phyloP scores from a whole-genome alignment of 2,113 vertebrate genomes.

The Pterocles orientalis region DNA sequence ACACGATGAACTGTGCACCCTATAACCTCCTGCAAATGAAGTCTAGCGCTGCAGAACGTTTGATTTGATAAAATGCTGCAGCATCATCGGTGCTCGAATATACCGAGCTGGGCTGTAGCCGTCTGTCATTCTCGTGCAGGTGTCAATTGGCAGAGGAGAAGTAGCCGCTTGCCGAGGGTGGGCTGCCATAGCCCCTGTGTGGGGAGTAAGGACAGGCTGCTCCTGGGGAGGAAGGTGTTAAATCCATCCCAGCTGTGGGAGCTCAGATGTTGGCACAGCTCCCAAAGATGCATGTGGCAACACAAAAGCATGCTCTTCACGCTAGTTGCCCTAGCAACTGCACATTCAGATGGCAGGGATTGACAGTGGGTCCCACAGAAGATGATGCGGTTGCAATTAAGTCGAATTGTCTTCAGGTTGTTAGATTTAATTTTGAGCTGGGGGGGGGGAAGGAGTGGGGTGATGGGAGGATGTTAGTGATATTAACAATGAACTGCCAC shows the following conservation, averaged over 20 bases:
- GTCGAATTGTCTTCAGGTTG: constrained; percentile 2
- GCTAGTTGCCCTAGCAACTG: constrained; percentile 46
- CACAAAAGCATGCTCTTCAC: constrained; percentile 1
- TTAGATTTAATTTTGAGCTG: not conserved
- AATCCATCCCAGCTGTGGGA: not conserved
- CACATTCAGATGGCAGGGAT: not conserved
- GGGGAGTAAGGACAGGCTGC: not conserved
- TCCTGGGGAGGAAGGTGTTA: constrained; percentile 26
- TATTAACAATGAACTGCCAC: not conserved
- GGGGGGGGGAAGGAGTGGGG: not conserved
- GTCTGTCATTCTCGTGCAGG: not conserved
- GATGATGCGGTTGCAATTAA: constrained; percentile 11
- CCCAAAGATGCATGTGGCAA: constrained; percentile 11
- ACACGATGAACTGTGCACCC: not conserved
- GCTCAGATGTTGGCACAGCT: not conserved
- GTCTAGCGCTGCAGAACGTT: not conserved
- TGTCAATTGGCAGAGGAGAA: not conserved
- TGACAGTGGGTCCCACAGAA: not conserved
- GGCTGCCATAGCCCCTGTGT: rapidly evolving
- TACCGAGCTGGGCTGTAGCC: not conserved
- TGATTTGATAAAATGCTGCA: not conserved
- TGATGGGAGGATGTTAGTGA: not conserved
- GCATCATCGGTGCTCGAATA: not conserved
- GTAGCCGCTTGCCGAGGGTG: not conserved
- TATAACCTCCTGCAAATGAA: not conserved